These are phyloP conservation scores for Ctenosaura bakeri DNA, from an alignment of 2,797 vertebrate genomes.

Conservation along the genomic window DNA sequence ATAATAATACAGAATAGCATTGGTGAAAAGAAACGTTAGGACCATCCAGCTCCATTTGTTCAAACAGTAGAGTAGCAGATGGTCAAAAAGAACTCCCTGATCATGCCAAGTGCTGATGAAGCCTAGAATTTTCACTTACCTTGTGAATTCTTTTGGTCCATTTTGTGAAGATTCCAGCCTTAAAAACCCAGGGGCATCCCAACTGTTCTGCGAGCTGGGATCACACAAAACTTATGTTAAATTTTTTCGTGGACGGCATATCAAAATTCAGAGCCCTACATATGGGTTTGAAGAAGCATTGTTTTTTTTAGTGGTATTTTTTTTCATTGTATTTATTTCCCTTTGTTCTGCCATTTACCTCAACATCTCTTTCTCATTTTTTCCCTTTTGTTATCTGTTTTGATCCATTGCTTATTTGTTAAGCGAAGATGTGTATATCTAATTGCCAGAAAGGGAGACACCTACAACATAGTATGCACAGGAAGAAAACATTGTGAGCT, in stretches of 20 bases:
- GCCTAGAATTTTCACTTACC: constrained; percentile 7
- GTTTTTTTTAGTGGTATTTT: background rate
- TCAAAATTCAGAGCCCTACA: background rate
- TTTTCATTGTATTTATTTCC: background rate
- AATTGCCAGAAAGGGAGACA: background rate
- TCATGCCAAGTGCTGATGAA: constrained; percentile 10
- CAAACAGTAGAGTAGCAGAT: background rate
- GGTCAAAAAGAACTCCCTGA: background rate
- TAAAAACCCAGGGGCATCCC: background rate
- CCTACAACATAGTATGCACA: too few relatives aligned
- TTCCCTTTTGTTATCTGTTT: background rate
- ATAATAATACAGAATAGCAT: background rate
- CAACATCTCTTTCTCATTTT: background rate
- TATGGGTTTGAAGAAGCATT: background rate
- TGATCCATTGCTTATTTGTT: background rate
- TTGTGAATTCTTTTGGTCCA: constrained; percentile 6
- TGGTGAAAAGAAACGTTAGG: constrained; percentile 12
- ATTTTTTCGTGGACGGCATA: background rate
- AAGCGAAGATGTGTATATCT: background rate
- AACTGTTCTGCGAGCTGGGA: background rate
- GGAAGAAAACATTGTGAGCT: background rate
- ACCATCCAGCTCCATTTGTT: constrained; percentile 15
- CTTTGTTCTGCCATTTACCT: background rate
- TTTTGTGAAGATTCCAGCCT: background rate
- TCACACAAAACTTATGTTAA: background rate